Conservation (phyloP, 2,797 vertebrate genomes). For the Myotis findleyi region DNA sequence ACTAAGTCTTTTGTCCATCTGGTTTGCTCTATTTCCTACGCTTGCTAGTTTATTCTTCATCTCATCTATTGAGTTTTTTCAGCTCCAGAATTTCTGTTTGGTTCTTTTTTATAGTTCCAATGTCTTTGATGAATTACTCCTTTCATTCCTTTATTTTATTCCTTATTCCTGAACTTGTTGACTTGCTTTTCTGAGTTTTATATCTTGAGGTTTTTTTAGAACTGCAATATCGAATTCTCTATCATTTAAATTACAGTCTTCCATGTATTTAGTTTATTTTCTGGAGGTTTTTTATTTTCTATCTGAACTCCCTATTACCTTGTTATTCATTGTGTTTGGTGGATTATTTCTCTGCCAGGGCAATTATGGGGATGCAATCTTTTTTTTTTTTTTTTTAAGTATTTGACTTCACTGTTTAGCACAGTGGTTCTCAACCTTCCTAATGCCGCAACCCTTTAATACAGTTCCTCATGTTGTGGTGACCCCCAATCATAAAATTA, state of each 20-base stretch:
- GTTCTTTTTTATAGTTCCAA: not conserved
- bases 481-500: too few species aligned
- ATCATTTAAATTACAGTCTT: not conserved
- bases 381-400: not conserved
- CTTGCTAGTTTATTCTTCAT: too few species aligned
- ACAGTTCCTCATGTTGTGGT: too few species aligned
- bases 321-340: not conserved
- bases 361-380: not conserved
- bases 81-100: too few species aligned
- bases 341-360: not conserved
- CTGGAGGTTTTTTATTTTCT: not conserved
- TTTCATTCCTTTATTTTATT: not conserved
- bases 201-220: not conserved
- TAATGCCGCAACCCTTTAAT: too few species aligned
- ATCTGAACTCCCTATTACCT: not conserved
- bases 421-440: too few species aligned
- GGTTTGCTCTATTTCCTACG: not conserved
- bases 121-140: not conserved
- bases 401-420: not conserved
- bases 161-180: not conserved
- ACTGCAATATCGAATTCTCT: not conserved
- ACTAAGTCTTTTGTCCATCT: not conserved
- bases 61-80: too few species aligned
- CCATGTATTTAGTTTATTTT: too few species aligned
- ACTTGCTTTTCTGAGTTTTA: not conserved